Base-by-base conservation (phyloP, 2,888 invertebrate species). In the Oligia fasciuncula region DNA sequence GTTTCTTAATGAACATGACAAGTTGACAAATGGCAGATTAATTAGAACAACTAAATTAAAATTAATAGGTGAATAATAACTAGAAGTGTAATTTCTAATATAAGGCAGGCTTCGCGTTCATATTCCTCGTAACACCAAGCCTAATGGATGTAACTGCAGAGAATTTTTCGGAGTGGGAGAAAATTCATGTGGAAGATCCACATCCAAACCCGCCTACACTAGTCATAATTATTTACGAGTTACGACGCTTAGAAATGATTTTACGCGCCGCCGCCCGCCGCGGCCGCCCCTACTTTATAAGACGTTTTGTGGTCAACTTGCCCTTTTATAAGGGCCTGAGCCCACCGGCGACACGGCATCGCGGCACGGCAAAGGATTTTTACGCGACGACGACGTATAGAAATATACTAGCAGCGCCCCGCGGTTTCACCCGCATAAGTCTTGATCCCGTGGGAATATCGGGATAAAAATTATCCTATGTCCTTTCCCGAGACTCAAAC, bases 221-320 rank as follows among this genome's bases (percentile, higher is more conserved):
- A 77, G 81, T 77, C 74, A 79, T 29, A 29, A 29, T 87, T 88
- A 83, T 85, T 90, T 88, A 89, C 85, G 83, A 80, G 67, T 80
- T 76, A 83, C 62, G 77, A 77, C 60, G 79, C 65, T 63, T 43
- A 69, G 62, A 91, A 87, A 89, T 89, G 86, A 89, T 90, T 90
- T 88, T 83, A 85, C 84, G 85, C 71, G 49, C 75, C 74, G 65
- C 23, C 73, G 35, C 35, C 35, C 81, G 4, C 49, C 4, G 49
- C 80, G 82, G 4, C 49, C 4, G 49, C 80, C n/a, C 49, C 65
- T 51, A 60, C 77, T 84, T 84, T 84, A 74, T 77, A 85, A 82
- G 80, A 84, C 62, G 74, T 60, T 82, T 78, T 43, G 79, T 84
- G 76, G 88, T 71, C 71, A 60, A 62, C n/a, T 71, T 60, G n/a